Conservation (phyloP, 2,888 invertebrate genomes). For the Syrphus vitripennis region DNA sequence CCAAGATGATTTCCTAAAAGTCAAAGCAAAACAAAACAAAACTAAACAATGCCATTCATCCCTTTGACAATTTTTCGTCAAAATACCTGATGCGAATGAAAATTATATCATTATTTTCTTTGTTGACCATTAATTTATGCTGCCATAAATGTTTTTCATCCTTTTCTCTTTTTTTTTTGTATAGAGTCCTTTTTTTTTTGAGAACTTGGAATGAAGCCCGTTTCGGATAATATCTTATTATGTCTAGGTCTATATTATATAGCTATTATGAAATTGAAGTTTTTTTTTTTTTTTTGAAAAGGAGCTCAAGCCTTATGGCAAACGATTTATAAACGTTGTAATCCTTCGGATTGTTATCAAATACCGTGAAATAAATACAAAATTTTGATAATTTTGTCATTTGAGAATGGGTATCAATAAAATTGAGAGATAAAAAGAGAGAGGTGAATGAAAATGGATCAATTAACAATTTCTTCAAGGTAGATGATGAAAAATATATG, state of each 20-base stretch:
- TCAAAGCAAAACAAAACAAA: not conserved
- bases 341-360: not conserved
- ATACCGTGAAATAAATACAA: slow-evolving; percentile 3
- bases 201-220: not conserved
- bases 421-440: not conserved
- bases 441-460: not conserved
- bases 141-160: not conserved
- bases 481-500: not conserved
- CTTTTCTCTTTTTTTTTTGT: not conserved
- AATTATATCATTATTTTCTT: slow-evolving; percentile 6
- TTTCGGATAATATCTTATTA: not conserved
- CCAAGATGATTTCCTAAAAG: not conserved
- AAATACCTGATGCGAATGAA: slow-evolving; percentile 7
- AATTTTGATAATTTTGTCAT: slow-evolving; percentile 2
- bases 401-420: not conserved
- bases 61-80: not conserved
- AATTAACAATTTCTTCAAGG: not conserved
- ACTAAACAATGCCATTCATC: not conserved
- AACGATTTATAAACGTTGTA: not conserved
- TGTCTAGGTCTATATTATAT: too few species aligned
- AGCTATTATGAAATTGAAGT: not conserved
- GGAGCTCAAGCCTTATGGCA: not conserved
- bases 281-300: not conserved
- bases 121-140: slow-evolving; percentile 10
- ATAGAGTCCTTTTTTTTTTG: not conserved